Evolutionary conservation across 2,797 vertebrate species (phyloP), one percentile per base, ranked within the genome.

Genomic region (Gymnoscopelus braueri): DNA sequence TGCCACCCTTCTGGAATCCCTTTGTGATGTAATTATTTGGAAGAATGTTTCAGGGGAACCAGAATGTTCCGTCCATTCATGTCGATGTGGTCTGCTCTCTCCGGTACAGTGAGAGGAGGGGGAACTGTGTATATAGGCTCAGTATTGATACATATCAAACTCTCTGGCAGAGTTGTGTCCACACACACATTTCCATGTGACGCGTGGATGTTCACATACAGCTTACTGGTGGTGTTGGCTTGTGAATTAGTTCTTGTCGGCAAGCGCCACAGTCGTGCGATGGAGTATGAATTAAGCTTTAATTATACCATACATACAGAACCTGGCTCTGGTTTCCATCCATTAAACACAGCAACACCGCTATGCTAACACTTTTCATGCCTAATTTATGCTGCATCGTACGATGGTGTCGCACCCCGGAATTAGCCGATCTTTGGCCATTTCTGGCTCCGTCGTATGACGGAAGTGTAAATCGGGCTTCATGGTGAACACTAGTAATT

Each of bases 161-260:
- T 92, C 90, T 91, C 90, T 85, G 89, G 90, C 78, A 90, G 91
- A 91, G 90, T 90, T 86, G 60, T 65, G 67, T 64, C 60, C 73
- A 75, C 82, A 83, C 65, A 63, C 73, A 75, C 82, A 83, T 81
- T 87, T 87, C 81, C 76, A 76, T 60, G 3, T 6, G 32, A 54
- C 15, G n/a, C 15, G 9, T 29, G 49, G 23, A 66, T 55, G 7
- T 14, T 50, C 10, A 63, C 23, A 56, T 76, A 63, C 60, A 61
- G 59, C 82, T 71, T 80, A 10, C 39, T 10, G 7, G 39, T 3
- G 39, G 0, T 8, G 7, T 44, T 44, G 7, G 39, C 39, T 44
- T 8, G 39, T 44, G 7, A 8, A 8, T 44, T 44, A 44, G 39
- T 44, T 44, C 35, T 39, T 39, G 35, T 39, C 7, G 35, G 5